Conservation (phyloP, 2,888 invertebrate species). For the Parelbella ahira region DNA sequence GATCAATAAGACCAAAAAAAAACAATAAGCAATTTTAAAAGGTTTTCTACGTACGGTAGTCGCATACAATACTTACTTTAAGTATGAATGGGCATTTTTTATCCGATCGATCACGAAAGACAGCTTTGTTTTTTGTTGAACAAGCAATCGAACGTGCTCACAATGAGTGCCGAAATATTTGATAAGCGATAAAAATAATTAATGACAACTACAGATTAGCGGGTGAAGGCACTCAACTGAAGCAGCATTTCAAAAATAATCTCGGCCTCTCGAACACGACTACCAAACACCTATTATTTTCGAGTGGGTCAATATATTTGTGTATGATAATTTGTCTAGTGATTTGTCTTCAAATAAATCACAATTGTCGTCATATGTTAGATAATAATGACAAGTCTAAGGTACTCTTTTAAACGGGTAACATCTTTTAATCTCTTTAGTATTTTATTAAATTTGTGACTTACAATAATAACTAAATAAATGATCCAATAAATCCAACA, state of each 20-base stretch:
- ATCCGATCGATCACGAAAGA: slow-evolving; percentile 28
- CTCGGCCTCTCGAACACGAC: slow-evolving; percentile 68
- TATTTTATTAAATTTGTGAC: no score
- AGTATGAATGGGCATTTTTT: slow-evolving; percentile 3
- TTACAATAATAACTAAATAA: no score
- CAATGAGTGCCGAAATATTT: slow-evolving; percentile 67
- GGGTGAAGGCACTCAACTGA: slow-evolving; percentile 70
- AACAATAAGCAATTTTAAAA: no score
- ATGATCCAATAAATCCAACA: no score
- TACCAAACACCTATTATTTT: slow-evolving; percentile 69
- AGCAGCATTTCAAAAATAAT: slow-evolving; percentile 79
- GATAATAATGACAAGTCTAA: slow-evolving; percentile 12
- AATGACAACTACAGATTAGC: slow-evolving; percentile 76
- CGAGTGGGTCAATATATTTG: slow-evolving; percentile 73
- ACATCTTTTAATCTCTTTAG: no score
- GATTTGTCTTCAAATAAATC: slow-evolving; percentile 24
- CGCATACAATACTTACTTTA: no score
- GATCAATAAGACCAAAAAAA: no score
- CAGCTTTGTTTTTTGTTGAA: slow-evolving; percentile 35
- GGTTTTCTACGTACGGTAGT: no score
- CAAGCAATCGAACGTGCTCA: slow-evolving; percentile 57
- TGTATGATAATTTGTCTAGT: slow-evolving; percentile 52
- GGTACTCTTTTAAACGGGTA: no score
- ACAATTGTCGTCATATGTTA: slow-evolving; percentile 27
- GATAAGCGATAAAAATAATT: slow-evolving; percentile 80